A percentile compares a stretch with the other conserved stretches of the same genome.
Evolutionary conservation across 1,140 invertebrate genomes (phyloP).

Genomic region (Ceratoteleas bidentatus): DNA sequence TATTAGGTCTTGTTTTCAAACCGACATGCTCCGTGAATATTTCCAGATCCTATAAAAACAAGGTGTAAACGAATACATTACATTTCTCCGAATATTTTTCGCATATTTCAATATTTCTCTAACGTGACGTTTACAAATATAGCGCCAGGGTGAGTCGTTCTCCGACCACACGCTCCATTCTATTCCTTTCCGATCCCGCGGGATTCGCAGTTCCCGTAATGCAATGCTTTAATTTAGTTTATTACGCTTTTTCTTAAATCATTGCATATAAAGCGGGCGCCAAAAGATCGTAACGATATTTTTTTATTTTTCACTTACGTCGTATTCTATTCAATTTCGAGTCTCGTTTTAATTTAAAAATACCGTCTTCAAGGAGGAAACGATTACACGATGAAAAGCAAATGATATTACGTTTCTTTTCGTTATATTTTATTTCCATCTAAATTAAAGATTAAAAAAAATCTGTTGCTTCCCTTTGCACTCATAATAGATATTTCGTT

Average conservation of each 20-base stretch:
- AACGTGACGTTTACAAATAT: conserved; percentile 1
- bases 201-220: neutral
- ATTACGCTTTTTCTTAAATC: neutral
- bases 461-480: too few relatives aligned
- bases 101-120: conserved; percentile 1
- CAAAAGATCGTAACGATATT: too few relatives aligned
- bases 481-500: too few relatives aligned
- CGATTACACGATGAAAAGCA: too few relatives aligned
- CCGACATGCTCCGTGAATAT: neutral
- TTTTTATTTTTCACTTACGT: too few relatives aligned
- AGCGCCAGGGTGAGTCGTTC: neutral
- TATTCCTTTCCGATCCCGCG: conserved; percentile 3
- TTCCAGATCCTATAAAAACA: neutral
- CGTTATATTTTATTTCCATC: too few relatives aligned
- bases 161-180: neutral
- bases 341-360: too few relatives aligned
- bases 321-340: too few relatives aligned
- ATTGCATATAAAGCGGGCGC: neutral
- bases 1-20: neutral
- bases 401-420: too few relatives aligned
- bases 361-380: too few relatives aligned
- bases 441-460: too few relatives aligned
- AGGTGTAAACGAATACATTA: conserved; percentile 1
- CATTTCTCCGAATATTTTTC: conserved; percentile 2
- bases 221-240: neutral